Evolutionary conservation across 2,113 vertebrate genomes (phyloP).

Genomic region (Coptodon bakossiorum): DNA sequence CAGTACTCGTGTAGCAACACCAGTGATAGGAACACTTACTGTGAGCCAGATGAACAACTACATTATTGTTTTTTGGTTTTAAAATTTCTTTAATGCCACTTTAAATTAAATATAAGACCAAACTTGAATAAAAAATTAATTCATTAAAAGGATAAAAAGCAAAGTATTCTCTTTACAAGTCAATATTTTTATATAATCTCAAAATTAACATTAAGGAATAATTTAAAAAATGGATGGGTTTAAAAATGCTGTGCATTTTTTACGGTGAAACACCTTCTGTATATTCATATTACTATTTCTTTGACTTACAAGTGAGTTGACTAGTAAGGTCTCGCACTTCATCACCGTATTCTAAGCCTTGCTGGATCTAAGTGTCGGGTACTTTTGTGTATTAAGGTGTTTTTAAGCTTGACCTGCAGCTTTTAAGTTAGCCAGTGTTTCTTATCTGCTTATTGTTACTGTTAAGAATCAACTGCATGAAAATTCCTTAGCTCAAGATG

Average conservation of each 20-base stretch:
- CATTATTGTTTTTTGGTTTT: neutral
- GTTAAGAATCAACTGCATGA: neutral
- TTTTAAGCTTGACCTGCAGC: neutral
- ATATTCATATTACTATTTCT: neutral
- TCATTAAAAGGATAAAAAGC: neutral
- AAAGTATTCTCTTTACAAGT: neutral
- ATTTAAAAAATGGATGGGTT: neutral
- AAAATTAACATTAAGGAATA: neutral
- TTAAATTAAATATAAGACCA: neutral
- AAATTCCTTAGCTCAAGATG: neutral
- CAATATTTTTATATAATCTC: neutral
- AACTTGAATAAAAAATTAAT: neutral
- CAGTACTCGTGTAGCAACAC: neutral
- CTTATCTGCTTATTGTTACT: neutral
- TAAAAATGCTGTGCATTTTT: neutral
- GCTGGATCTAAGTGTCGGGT: neutral
- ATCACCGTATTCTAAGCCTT: neutral
- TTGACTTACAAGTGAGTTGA: neutral
- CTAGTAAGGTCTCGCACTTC: neutral
- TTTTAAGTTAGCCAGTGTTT: neutral
- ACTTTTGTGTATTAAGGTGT: neutral
- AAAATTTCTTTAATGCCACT: neutral
- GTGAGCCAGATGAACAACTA: neutral
- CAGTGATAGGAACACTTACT: neutral
- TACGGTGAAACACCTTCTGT: neutral